phyloP scores from a whole-genome alignment of 2,797 vertebrate species.

The Phrynocephalus guinanensis region DNA sequence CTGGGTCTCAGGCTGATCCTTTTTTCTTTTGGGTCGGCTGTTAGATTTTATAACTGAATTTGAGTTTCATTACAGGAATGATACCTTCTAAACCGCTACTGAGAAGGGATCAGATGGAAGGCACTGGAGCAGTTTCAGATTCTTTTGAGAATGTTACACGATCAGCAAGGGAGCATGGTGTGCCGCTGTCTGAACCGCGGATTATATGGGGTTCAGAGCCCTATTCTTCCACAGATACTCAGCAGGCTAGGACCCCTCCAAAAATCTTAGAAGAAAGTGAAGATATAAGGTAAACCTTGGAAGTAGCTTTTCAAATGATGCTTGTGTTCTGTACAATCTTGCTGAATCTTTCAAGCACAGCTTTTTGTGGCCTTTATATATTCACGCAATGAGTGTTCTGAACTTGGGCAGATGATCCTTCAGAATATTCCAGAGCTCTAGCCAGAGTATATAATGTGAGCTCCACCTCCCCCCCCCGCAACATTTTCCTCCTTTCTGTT shows the following conservation, averaged over 20 bases:
- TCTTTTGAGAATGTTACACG: slow-evolving; percentile 93
- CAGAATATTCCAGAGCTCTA: too few species aligned
- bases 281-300: slow-evolving; percentile 70
- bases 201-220: slow-evolving; percentile 95
- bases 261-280: slow-evolving; percentile 87
- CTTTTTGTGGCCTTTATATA: background rate
- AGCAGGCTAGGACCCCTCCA: slow-evolving; percentile 83
- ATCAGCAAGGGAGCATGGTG: slow-evolving; percentile 88
- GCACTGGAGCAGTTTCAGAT: slow-evolving; percentile 87
- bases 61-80: slow-evolving; percentile 83
- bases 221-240: slow-evolving; percentile 87
- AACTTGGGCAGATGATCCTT: too few species aligned
- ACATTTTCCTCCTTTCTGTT: too few species aligned
- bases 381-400: too few species aligned
- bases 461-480: too few species aligned
- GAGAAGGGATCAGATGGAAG: slow-evolving; percentile 93
- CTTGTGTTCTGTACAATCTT: background rate
- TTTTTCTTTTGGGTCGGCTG: background rate
- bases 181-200: slow-evolving; percentile 88
- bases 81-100: slow-evolving; percentile 94
- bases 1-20: too few species aligned
- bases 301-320: background rate
- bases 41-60: slow-evolving; percentile 45
- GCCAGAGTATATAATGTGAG: too few species aligned
- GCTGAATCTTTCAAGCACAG: background rate